A percentile compares a stretch with the other conserved stretches of the same genome.
Conservation (phyloP, 2,888 invertebrate genomes). For the Geophilus truncorum region DNA sequence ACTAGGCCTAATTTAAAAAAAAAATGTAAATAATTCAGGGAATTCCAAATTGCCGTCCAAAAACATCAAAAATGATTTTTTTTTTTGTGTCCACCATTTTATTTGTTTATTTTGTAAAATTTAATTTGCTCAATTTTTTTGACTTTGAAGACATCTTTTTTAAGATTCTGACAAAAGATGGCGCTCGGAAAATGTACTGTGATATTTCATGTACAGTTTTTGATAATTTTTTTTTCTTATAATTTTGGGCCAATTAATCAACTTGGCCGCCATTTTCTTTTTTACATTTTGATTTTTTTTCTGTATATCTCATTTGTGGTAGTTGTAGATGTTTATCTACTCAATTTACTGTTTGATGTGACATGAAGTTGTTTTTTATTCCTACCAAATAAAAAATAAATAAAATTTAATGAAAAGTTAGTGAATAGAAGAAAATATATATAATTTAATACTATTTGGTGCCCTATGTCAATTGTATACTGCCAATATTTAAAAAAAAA, state of each 20-base stretch:
- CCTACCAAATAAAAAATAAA: background rate
- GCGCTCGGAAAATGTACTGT: background rate
- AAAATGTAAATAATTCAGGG: background rate
- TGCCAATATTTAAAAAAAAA: background rate
- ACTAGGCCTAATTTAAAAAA: background rate
- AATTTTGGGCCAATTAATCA: no score
- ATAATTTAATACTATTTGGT: background rate
- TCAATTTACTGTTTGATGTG: background rate
- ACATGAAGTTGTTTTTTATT: background rate
- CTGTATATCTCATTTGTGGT: background rate
- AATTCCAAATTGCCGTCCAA: background rate
- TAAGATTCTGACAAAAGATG: background rate
- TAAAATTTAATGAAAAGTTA: background rate
- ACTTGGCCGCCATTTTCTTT: no score
- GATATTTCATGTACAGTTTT: background rate
- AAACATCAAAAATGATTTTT: background rate
- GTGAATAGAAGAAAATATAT: background rate
- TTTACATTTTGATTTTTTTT: background rate
- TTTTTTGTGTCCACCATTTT: background rate
- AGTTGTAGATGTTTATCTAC: slow-evolving; percentile 7
- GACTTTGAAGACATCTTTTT: background rate
- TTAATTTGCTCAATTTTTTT: background rate
- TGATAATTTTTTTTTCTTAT: background rate
- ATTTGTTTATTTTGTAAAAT: background rate
- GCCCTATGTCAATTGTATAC: background rate